A percentile compares a stretch with the other conserved stretches of the same genome.
Conservation (phyloP, 2,797 vertebrate species). For the Aythya fuligula region DNA sequence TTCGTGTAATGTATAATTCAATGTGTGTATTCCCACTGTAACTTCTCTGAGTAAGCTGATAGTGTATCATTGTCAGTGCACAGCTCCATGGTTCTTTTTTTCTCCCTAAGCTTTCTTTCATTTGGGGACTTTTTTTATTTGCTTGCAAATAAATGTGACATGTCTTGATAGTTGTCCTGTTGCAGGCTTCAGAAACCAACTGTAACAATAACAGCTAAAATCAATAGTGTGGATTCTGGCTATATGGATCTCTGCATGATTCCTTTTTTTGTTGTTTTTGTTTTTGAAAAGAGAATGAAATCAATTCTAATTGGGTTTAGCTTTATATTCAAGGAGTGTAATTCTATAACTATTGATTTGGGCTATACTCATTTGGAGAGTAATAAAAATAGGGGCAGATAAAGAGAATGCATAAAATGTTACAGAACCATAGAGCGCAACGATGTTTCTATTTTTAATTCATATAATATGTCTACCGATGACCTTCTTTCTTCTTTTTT, state of each 20-base stretch:
- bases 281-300: conserved; percentile 87
- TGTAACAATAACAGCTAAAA: conserved; percentile 85
- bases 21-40: conserved; percentile 98
- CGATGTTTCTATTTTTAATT: conserved; percentile 78
- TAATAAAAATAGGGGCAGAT: conserved; percentile 91
- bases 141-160: conserved; percentile 82
- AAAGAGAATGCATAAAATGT: conserved; percentile 90
- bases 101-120: conserved; percentile 74
- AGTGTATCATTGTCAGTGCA: conserved; percentile 96
- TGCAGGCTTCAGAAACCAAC: conserved; percentile 79
- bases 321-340: conserved; percentile 92
- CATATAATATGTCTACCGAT: conserved; percentile 72
- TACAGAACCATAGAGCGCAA: conserved; percentile 64
- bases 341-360: conserved; percentile 95
- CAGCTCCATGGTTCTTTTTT: conserved; percentile 70
- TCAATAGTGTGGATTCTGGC: conserved; percentile 86
- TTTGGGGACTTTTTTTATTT: conserved; percentile 80
- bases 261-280: conserved; percentile 36
- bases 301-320: conserved; percentile 91
- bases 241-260: conserved; percentile 82
- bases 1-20: conserved; percentile 99
- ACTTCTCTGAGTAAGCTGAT: conserved; percentile 94
- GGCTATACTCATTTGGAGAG: conserved; percentile 81
- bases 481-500: conserved; percentile 70
- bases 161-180: conserved; percentile 78